phyloP scores from a whole-genome alignment of 2,888 invertebrate genomes.

The Rhingia campestris region DNA sequence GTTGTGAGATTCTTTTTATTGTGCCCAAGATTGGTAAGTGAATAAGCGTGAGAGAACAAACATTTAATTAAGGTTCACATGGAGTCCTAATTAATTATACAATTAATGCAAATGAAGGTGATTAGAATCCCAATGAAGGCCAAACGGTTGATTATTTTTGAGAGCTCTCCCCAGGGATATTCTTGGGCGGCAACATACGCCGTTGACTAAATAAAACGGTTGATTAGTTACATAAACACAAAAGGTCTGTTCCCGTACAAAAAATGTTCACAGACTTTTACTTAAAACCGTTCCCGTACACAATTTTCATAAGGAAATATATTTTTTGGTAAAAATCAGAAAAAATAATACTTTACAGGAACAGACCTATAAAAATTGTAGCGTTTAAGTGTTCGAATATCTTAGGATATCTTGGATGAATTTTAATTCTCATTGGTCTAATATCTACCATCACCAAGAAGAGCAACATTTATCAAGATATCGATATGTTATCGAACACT shows the following conservation, averaged over 20 bases:
- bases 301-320: no score
- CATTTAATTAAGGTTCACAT: neutral
- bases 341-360: no score
- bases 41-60: neutral
- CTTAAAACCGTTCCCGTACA: no score
- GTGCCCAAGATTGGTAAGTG: neutral
- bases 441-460: no score
- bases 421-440: no score
- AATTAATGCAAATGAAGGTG: constrained; percentile 26
- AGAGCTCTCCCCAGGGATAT: constrained; percentile 80
- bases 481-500: neutral
- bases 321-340: no score
- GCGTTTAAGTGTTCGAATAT: no score
- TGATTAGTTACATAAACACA: no score
- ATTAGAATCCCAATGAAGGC: constrained; percentile 75
- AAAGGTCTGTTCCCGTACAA: no score
- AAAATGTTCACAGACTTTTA: no score
- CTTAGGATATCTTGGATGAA: no score
- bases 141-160: constrained; percentile 78
- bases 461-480: neutral
- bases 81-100: constrained; percentile 11
- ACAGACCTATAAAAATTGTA: no score
- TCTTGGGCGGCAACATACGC: constrained; percentile 78
- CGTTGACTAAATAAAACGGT: constrained; percentile 75
- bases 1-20: neutral